Percentiles rank a stretch among this genome's conserved stretches.
Evolutionary conservation across 2,113 vertebrate species (phyloP).

Genomic region (Pygoscelis adeliae): DNA sequence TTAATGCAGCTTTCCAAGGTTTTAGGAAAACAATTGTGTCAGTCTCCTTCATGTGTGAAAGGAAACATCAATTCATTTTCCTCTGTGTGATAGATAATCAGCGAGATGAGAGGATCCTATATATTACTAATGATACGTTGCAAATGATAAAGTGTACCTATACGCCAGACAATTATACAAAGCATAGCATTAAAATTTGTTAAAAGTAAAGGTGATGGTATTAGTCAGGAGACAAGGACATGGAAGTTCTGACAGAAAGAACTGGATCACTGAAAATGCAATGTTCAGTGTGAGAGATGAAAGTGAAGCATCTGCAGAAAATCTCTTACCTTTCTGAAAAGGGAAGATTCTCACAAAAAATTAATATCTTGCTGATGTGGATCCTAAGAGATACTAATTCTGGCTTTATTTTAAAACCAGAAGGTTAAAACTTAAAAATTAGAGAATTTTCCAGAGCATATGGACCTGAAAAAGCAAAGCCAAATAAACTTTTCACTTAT

Average conservation of each 20-base stretch:
- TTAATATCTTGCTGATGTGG: not conserved
- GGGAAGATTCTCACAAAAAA: not conserved
- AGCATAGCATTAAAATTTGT: not conserved
- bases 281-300: not conserved
- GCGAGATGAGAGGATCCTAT: not conserved
- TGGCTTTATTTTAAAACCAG: not conserved
- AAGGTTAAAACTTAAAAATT: not conserved
- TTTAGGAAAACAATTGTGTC: not conserved
- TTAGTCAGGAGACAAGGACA: not conserved
- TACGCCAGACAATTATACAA: not conserved
- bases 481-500: not conserved
- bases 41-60: not conserved
- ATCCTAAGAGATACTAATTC: not conserved
- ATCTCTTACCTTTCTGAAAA: not conserved
- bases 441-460: not conserved
- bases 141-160: not conserved
- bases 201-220: not conserved
- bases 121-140: not conserved
- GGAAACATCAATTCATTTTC: not conserved
- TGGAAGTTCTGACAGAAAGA: not conserved
- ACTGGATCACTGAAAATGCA: not conserved
- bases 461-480: not conserved
- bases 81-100: not conserved
- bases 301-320: not conserved
- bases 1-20: not conserved